phyloP scores from a whole-genome alignment of 1,140 invertebrate species.

The Anastrepha obliqua region DNA sequence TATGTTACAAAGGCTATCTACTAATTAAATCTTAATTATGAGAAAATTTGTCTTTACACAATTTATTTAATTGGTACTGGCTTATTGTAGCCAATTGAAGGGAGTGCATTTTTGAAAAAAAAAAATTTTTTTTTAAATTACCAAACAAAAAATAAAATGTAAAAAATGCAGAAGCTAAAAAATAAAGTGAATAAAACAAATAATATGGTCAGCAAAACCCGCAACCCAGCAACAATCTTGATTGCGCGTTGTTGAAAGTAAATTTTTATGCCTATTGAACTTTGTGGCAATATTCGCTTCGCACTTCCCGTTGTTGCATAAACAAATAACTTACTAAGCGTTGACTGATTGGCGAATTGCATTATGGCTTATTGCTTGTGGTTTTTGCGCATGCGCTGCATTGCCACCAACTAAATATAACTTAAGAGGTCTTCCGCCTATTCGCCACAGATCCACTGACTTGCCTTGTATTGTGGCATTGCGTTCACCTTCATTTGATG shows the following conservation, averaged over 20 bases:
- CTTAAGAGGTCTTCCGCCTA: constrained; percentile 24
- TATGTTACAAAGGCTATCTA: not conserved
- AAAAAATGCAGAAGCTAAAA: too few species aligned
- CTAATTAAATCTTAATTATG: constrained; percentile 33
- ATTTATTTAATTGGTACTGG: not conserved
- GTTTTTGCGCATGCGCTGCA: constrained; percentile 19
- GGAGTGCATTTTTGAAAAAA: too few species aligned
- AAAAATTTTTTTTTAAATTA: too few species aligned
- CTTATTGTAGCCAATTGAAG: too few species aligned
- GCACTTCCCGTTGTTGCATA: constrained; percentile 38
- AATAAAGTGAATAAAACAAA: too few species aligned
- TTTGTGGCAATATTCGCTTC: not conserved
- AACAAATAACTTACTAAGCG: not conserved
- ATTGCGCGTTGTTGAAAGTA: too few species aligned
- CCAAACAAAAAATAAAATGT: too few species aligned
- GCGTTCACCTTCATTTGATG: constrained; percentile 34
- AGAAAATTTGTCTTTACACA: not conserved
- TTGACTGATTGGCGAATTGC: not conserved
- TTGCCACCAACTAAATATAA: not conserved
- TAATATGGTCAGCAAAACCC: too few species aligned
- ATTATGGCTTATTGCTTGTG: not conserved
- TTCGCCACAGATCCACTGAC: not conserved
- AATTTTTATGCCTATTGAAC: not conserved
- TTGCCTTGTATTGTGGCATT: not conserved
- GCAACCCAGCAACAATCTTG: too few species aligned